Conservation (phyloP, 2,113 vertebrate species). For the Ceratotherium simum region DNA sequence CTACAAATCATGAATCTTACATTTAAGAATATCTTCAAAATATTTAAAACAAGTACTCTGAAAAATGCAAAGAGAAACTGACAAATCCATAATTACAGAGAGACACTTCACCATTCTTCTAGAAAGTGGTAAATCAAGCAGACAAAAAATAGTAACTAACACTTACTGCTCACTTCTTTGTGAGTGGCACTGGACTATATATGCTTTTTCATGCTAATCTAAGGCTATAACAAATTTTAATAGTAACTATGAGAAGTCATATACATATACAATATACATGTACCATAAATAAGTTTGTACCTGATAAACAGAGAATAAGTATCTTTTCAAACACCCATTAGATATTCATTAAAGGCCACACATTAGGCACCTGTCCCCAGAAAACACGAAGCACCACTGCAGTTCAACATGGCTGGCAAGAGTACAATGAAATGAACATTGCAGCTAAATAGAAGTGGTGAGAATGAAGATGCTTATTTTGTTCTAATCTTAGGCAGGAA, state of each 20-base stretch:
- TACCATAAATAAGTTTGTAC: conserved; percentile 33
- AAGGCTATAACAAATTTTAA: conserved; percentile 50
- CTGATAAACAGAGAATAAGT: conserved; percentile 48
- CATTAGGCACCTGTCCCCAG: not conserved
- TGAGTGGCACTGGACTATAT: not conserved
- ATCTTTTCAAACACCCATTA: conserved; percentile 34
- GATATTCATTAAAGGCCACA: conserved; percentile 37
- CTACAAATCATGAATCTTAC: conserved; percentile 55
- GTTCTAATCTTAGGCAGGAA: no score
- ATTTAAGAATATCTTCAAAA: conserved; percentile 61
- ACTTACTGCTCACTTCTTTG: not conserved
- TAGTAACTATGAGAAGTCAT: not conserved
- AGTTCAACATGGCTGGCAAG: not conserved
- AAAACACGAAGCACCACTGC: not conserved
- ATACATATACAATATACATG: conserved; percentile 12
- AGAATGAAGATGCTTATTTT: no score
- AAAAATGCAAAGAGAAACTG: conserved; percentile 42
- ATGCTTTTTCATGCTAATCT: conserved; percentile 69
- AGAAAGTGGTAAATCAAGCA: not conserved
- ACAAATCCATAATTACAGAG: conserved; percentile 32
- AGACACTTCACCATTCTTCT: not conserved
- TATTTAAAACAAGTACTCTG: conserved; percentile 57
- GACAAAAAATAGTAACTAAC: not conserved
- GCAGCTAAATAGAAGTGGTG: no score
- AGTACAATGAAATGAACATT: not conserved